These are phyloP conservation scores for Petrophora chlorosata DNA, from an alignment of 2,888 invertebrate species.

Conservation along the genomic window DNA sequence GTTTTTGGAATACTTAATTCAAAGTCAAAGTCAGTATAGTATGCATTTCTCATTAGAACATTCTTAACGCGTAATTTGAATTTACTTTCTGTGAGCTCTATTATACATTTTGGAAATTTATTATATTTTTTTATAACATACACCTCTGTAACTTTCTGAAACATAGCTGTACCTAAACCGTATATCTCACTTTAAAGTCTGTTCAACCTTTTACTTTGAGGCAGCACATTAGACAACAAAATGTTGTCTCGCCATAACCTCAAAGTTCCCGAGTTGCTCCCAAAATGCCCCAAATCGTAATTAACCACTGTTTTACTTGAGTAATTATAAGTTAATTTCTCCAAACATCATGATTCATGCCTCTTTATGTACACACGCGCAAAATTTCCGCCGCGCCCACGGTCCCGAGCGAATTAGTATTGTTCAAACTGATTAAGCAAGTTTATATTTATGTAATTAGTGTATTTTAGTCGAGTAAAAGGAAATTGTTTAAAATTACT, in stretches of 20 bases:
- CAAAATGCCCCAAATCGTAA: constrained; percentile 35
- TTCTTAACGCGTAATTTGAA: too few species aligned
- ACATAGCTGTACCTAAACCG: too few species aligned
- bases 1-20: too few species aligned
- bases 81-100: too few species aligned
- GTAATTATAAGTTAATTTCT: constrained; percentile 57
- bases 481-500: constrained; percentile 8
- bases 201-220: background rate
- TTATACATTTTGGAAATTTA: too few species aligned
- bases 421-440: constrained; percentile 53
- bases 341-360: constrained; percentile 48
- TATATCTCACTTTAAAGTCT: too few species aligned
- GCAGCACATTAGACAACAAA: background rate
- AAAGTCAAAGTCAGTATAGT: too few species aligned
- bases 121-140: too few species aligned
- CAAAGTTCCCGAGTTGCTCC: constrained; percentile 31
- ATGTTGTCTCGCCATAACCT: constrained; percentile 21
- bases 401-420: constrained; percentile 46
- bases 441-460: constrained; percentile 36
- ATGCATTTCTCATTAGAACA: too few species aligned
- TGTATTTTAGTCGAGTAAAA: constrained; percentile 33
- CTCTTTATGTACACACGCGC: constrained; percentile 40
- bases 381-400: constrained; percentile 35
- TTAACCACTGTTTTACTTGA: constrained; percentile 47
- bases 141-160: too few species aligned